Percentiles rank a stretch among this genome's conserved stretches.
Evolutionary conservation across 2,113 vertebrate species (phyloP).

Genomic region (Panurus biarmicus): DNA sequence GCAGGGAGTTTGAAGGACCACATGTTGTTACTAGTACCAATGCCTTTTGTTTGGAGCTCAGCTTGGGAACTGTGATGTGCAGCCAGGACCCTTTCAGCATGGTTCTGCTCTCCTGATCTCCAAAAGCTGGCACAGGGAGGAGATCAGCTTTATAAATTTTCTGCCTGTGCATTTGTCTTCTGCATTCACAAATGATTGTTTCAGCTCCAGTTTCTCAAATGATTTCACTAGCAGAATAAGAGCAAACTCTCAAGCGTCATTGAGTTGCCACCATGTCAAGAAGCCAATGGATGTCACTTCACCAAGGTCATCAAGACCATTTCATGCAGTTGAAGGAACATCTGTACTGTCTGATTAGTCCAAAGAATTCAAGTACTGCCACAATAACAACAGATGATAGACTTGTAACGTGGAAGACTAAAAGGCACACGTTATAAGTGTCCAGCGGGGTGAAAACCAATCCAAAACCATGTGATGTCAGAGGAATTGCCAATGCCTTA

Average conservation of each 20-base stretch:
- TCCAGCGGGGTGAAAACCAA: not conserved
- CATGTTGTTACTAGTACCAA: accelerated
- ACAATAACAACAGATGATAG: not conserved
- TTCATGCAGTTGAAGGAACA: not conserved
- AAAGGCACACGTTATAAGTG: not conserved
- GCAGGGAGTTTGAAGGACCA: not conserved
- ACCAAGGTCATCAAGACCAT: not conserved
- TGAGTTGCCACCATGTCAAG: not conserved
- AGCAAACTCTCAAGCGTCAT: not conserved
- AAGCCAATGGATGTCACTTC: not conserved
- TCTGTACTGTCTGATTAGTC: not conserved
- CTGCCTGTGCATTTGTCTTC: not conserved
- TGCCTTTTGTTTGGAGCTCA: not conserved
- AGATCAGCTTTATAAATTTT: not conserved
- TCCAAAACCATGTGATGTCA: not conserved
- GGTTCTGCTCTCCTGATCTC: not conserved
- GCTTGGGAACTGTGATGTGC: not conserved
- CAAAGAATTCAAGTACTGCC: not conserved
- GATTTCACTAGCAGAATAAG: not conserved
- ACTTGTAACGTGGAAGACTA: not conserved
- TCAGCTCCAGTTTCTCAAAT: not conserved
- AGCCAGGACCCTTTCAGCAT: not conserved
- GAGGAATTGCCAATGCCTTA: not conserved
- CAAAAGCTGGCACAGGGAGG: not conserved
- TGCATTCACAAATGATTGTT: not conserved